Evolutionary conservation across 2,888 invertebrate genomes (phyloP).

Genomic region (Glaucopsyche alexis): DNA sequence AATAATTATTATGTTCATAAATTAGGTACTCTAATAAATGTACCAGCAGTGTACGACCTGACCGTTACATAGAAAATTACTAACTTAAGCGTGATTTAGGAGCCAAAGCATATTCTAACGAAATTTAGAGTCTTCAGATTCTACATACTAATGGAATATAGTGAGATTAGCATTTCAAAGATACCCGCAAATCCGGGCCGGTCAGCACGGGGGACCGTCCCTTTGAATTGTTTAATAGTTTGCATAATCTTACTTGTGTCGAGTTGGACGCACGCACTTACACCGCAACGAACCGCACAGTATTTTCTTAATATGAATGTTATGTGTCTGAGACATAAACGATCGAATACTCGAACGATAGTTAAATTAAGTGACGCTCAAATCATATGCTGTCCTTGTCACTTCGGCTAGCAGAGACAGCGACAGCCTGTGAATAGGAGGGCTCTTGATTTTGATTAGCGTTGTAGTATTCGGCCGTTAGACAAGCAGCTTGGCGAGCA

Average conservation of each 20-base stretch:
- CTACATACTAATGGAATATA: constrained; percentile 21
- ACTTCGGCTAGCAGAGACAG: too few species aligned
- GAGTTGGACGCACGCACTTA: constrained; percentile 22
- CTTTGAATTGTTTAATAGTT: constrained; percentile 42
- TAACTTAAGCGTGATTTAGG: background rate
- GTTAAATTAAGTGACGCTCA: too few species aligned
- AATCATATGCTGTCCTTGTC: too few species aligned
- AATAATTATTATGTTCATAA: too few species aligned
- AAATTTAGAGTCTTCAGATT: background rate
- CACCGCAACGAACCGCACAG: background rate
- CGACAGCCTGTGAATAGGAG: too few species aligned
- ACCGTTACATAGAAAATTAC: background rate
- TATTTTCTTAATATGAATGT: background rate
- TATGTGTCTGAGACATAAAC: too few species aligned
- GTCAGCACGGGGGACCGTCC: constrained; percentile 34
- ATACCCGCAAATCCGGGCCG: constrained; percentile 31
- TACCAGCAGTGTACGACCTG: background rate
- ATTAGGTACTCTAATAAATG: background rate
- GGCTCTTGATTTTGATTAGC: too few species aligned
- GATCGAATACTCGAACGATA: too few species aligned
- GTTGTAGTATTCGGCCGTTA: too few species aligned
- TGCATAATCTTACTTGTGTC: constrained; percentile 37
- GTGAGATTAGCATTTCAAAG: constrained; percentile 38
- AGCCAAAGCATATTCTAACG: background rate
- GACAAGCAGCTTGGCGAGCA: background rate